A percentile compares a stretch with the other conserved stretches of the same genome.
Conservation (phyloP, 2,797 vertebrate genomes). For the Intellagama lesueurii region DNA sequence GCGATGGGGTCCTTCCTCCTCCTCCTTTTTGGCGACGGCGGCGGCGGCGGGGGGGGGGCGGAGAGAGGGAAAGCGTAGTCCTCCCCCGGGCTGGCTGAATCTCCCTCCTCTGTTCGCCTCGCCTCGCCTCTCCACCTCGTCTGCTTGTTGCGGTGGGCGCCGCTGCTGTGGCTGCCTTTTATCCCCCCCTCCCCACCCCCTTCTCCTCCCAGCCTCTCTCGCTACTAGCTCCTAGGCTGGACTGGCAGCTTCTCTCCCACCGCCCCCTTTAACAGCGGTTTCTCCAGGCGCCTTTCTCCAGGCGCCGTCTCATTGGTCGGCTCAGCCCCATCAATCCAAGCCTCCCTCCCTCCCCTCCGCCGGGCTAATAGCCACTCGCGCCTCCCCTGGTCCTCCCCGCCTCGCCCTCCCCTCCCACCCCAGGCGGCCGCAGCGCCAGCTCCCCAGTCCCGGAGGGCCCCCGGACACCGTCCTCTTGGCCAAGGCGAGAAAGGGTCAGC, state of each 20-base stretch:
- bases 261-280: conserved; percentile 90
- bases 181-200: conserved; percentile 26
- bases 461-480: neutral
- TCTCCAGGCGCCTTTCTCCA: conserved; percentile 78
- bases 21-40: neutral
- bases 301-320: conserved; percentile 86
- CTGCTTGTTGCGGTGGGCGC: conserved; percentile 27
- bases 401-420: conserved; percentile 71
- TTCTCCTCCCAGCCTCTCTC: conserved; percentile 45
- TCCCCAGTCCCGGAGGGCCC: neutral
- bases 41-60: neutral
- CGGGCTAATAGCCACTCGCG: conserved; percentile 85
- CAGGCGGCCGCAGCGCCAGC: neutral
- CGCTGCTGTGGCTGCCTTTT: conserved; percentile 32
- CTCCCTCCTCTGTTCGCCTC: conserved; percentile 27
- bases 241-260: conserved; percentile 86
- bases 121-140: conserved; percentile 48
- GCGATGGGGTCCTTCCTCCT: conserved; percentile 13
- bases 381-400: conserved; percentile 87
- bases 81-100: conserved; percentile 31
- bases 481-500: neutral
- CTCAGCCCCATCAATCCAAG: conserved; percentile 86
- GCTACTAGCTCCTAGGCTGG: conserved; percentile 81
- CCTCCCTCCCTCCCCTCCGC: conserved; percentile 82
- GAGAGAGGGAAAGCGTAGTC: no score